These are phyloP conservation scores for Myripristis murdjan DNA, from an alignment of 2,797 vertebrate genomes.

Conservation along the genomic window DNA sequence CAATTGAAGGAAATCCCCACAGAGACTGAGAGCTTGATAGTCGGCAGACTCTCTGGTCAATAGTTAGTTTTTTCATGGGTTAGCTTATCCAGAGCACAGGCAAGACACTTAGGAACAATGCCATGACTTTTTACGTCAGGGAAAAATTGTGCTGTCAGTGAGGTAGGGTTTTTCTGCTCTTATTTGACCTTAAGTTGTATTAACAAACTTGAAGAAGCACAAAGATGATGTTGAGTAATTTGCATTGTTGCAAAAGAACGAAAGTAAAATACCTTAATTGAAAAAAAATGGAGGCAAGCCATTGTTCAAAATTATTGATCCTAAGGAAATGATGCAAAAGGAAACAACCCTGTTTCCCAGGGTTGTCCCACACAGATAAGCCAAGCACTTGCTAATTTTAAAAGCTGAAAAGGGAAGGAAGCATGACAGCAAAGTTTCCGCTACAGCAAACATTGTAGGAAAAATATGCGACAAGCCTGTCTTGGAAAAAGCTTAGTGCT, in stretches of 20 bases:
- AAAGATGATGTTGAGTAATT: background rate
- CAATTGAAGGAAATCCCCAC: slow-evolving; percentile 84
- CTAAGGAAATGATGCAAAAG: slow-evolving; percentile 95
- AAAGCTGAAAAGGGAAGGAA: slow-evolving; percentile 94
- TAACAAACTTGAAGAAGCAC: background rate
- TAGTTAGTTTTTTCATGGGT: slow-evolving; percentile 23
- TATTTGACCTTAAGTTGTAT: slow-evolving; percentile 2
- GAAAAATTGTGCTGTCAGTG: slow-evolving; percentile 9
- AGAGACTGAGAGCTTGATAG: slow-evolving; percentile 60
- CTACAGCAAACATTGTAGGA: slow-evolving; percentile 84
- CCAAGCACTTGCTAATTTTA: slow-evolving; percentile 91
- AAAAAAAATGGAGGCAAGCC: slow-evolving; percentile 45
- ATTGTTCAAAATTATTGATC: slow-evolving; percentile 86
- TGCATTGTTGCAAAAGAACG: background rate
- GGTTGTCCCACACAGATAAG: slow-evolving; percentile 96
- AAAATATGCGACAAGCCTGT: slow-evolving; percentile 56
- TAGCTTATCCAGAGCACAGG: slow-evolving; percentile 45
- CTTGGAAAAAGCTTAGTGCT: slow-evolving; percentile 73
- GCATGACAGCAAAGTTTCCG: slow-evolving; percentile 94
- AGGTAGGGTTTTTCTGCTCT: background rate
- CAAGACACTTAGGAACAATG: slow-evolving; percentile 26
- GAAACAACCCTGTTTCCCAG: slow-evolving; percentile 90
- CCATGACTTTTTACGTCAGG: slow-evolving; percentile 20
- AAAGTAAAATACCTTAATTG: background rate
- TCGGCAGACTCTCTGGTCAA: slow-evolving; percentile 37